phyloP scores from a whole-genome alignment of 2,113 vertebrate genomes.

The Oryzias woworae region DNA sequence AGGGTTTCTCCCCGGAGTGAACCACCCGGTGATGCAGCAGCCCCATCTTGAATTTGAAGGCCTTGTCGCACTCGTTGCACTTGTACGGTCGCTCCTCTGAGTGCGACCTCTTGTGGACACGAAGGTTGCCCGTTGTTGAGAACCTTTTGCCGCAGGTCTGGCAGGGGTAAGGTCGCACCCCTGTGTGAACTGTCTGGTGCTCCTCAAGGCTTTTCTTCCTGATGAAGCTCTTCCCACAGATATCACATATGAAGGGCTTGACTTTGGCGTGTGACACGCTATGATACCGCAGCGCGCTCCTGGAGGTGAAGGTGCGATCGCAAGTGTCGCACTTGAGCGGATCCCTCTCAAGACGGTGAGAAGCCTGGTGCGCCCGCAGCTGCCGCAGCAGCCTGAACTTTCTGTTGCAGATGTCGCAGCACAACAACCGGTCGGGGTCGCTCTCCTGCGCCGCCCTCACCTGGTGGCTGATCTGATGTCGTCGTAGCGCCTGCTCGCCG shows the following conservation, averaged over 20 bases:
- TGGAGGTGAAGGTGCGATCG: constrained; percentile 51
- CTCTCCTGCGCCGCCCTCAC: constrained; percentile 45
- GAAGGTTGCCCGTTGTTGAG: constrained; percentile 65
- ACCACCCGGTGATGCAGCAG: constrained; percentile 68
- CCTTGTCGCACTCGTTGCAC: constrained; percentile 61
- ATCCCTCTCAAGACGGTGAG: constrained; percentile 36
- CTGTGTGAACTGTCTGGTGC: constrained; percentile 67
- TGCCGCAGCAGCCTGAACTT: constrained; percentile 54
- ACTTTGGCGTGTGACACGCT: constrained; percentile 46
- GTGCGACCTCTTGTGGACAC: constrained; percentile 64
- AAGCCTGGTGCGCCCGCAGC: constrained; percentile 47
- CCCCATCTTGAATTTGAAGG: constrained; percentile 64
- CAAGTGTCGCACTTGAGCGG: constrained; percentile 47
- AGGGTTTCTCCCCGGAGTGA: constrained; percentile 64
- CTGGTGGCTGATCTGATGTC: constrained; percentile 48
- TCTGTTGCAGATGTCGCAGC: constrained; percentile 51
- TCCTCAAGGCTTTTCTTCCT: constrained; percentile 63
- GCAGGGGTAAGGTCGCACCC: constrained; percentile 58
- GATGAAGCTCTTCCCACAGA: constrained; percentile 61
- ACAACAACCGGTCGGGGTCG: constrained; percentile 56
- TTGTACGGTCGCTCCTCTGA: constrained; percentile 56
- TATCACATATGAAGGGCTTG: constrained; percentile 64
- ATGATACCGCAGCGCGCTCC: constrained; percentile 49
- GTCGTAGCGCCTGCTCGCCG: constrained; percentile 44
- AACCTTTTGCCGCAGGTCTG: constrained; percentile 55